Evolutionary conservation across 2,888 invertebrate genomes (phyloP).

Genomic region (Leistus spinibarbis): DNA sequence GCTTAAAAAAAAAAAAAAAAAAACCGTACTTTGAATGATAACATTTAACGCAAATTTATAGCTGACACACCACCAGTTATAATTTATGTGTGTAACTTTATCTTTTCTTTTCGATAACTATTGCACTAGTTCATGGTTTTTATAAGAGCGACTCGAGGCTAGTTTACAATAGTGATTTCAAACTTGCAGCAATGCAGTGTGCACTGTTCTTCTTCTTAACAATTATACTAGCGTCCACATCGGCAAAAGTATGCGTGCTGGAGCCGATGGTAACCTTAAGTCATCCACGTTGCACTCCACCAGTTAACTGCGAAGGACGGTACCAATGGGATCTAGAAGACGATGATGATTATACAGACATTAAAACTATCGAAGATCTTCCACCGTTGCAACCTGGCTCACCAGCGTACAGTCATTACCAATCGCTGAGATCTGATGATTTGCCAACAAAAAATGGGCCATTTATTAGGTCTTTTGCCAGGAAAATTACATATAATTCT

Average conservation of each 20-base stretch:
- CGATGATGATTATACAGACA: neutral
- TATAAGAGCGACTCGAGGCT: neutral
- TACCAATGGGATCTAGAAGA: neutral
- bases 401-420: neutral
- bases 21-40: neutral
- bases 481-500: too few relatives aligned
- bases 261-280: neutral
- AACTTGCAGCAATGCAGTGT: neutral
- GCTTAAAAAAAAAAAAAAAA: neutral
- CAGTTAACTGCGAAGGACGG: neutral
- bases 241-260: neutral
- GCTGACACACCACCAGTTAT: neutral
- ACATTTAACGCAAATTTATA: neutral
- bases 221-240: neutral
- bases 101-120: neutral
- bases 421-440: neutral
- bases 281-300: neutral
- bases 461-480: too few relatives aligned
- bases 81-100: neutral
- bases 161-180: neutral
- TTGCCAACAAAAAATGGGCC: neutral
- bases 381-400: neutral
- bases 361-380: neutral
- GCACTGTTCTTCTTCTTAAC: neutral
- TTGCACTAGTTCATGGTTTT: neutral